Base-by-base conservation (phyloP, 2,888 invertebrate species). In the Emmelina monodactyla region DNA sequence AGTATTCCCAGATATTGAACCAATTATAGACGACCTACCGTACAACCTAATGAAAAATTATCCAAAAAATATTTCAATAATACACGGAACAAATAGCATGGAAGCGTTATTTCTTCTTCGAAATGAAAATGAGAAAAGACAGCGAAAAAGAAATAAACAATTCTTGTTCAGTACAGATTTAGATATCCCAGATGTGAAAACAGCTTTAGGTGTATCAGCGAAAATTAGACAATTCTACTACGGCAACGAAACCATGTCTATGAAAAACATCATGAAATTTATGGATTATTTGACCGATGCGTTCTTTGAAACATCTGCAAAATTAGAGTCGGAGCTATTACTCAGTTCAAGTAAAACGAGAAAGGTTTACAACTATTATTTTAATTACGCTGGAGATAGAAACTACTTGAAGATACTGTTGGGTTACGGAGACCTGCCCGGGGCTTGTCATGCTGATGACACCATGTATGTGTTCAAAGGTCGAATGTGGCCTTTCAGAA, bases 391-490 rank as follows among this genome's bases (percentile, higher is more conserved):
- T 28, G 78, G 78, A 10, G 52, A 53, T 5, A 59, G 78, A 37
- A 76, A 75, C 42, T 52, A 66, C 7, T 19, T 75, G 11, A 75
- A 73, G 42, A 44, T 42, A 30, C 37, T 57, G 1, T 44, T 50
- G 15, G 66, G 69, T 0, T 56, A 49, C 41, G 44, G 41, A 6
- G 49, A 60, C 12, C 52, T 57, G 33, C 33, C 38, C 2, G 78
- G 76, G 0, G 70, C 76, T 0, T 58, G 62, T 44, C 78, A 78
- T 33, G 64, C 47, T n/a, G 76, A 78, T 40, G 78, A 78, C n/a
- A 32, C 76, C 2, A 52, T 72, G 28, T 78, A 76, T 45, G 46
- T 78, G 31, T 78, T 76, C 22, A 54, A 63, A 19, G 56, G 56
- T 2, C 47, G 49, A 14, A 28, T 72, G 6, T 60, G 65, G 53